Percentiles rank a stretch among this genome's conserved stretches.
Conservation (phyloP, 2,797 vertebrate genomes). For the Aulostomus chinensis region DNA sequence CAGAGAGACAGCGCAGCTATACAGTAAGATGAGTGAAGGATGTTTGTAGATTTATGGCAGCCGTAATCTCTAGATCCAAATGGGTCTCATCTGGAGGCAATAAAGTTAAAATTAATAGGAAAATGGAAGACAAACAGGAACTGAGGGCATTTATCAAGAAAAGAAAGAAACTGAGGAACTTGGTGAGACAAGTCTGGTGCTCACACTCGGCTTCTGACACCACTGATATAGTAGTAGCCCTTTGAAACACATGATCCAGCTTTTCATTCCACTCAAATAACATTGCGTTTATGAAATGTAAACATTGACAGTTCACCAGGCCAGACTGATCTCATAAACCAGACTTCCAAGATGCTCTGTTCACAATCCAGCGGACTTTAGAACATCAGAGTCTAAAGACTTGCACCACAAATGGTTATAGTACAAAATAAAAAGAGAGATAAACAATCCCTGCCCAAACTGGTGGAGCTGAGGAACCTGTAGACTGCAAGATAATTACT, state of each 20-base stretch:
- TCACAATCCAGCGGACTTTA: slow-evolving; percentile 42
- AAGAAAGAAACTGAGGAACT: slow-evolving; percentile 18
- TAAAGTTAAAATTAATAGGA: slow-evolving; percentile 71
- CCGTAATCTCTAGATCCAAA: slow-evolving; percentile 67
- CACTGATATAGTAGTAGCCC: slow-evolving; percentile 28
- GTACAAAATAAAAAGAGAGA: slow-evolving; percentile 7
- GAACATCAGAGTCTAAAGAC: slow-evolving; percentile 47
- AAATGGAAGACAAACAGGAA: slow-evolving; percentile 67
- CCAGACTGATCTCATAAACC: slow-evolving; percentile 71
- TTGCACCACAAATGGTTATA: slow-evolving; percentile 38
- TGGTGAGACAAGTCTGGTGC: slow-evolving; percentile 18
- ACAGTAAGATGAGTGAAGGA: slow-evolving; percentile 42
- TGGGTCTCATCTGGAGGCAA: slow-evolving; percentile 73
- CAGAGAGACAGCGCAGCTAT: slow-evolving; percentile 50
- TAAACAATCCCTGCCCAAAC: neutral
- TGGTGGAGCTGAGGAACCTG: slow-evolving; percentile 23
- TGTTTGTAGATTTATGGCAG: slow-evolving; percentile 66
- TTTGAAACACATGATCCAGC: slow-evolving; percentile 69
- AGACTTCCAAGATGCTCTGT: slow-evolving; percentile 49
- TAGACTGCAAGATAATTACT: slow-evolving; percentile 45
- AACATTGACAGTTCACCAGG: slow-evolving; percentile 77
- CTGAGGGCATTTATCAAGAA: slow-evolving; percentile 50
- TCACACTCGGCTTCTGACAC: slow-evolving; percentile 36
- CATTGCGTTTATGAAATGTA: slow-evolving; percentile 78
- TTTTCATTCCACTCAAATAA: slow-evolving; percentile 71